Base-by-base conservation (phyloP, 2,888 invertebrate genomes). In the Spilarctia lutea region DNA sequence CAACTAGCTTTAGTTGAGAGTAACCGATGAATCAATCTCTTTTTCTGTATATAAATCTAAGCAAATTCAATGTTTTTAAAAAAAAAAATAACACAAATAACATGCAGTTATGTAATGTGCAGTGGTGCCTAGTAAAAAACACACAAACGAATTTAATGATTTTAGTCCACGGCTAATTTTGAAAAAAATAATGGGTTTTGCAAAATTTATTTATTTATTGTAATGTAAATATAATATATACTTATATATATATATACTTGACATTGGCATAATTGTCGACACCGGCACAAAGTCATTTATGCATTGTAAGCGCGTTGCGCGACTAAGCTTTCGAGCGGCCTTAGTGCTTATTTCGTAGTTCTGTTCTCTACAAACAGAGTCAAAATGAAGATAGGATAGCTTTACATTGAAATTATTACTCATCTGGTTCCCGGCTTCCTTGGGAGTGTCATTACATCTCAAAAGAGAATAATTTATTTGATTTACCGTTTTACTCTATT, bases 401-500 rank as follows among this genome's bases (percentile, higher is more conserved):
- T 63, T 27, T 16, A 63, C 13, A 27, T n/a, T 13, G 27, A 27
- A 60, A 60, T 27, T 27, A 13, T 27, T 4, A 60, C 24, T n/a
- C 24, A 56, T 56, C 24, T 27, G 56, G 0, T 63, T 30, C 60
- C 13, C 4, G n/a, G 27, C n/a, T 24, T n/a, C 13, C n/a, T 56
- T 56, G 13, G 56, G 3, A 60, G 27, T 60, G 27, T 60, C 60
- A 60, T 60, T 60, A 45, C 20, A 67, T 45, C 45, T 11, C 30
- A 68, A 18, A 30, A 63, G 30, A 63, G 60, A 63, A 63, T 60
- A 60, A 65, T 65, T 65, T 33, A 33, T 35, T 35, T 65, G 65
- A 65, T 65, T 35, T 35, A 35, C 35, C 20, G 33, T 10, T 33
- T 65, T 35, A 35, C 65, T 33, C 33, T 45, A 71, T 71, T 65